phyloP scores from a whole-genome alignment of 2,797 vertebrate species.

The Nasua narica region DNA sequence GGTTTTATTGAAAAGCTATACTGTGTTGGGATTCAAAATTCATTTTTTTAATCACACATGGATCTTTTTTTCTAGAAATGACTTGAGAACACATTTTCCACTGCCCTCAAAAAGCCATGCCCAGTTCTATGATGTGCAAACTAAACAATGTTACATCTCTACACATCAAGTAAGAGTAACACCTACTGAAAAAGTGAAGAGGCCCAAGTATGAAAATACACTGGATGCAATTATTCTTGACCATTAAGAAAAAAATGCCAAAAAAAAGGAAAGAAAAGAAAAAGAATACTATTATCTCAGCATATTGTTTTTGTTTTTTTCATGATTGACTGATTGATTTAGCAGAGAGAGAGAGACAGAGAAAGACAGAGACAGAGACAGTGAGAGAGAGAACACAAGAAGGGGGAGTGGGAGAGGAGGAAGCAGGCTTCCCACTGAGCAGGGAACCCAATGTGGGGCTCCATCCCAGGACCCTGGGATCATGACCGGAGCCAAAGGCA shows the following conservation, averaged over 20 bases:
- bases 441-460: no score
- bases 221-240: neutral
- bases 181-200: neutral
- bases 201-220: neutral
- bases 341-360: no score
- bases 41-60: neutral
- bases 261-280: neutral
- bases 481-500: no score
- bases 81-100: neutral
- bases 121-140: neutral
- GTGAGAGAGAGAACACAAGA: no score
- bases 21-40: neutral
- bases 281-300: neutral
- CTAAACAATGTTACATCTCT: neutral
- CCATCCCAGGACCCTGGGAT: no score
- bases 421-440: no score
- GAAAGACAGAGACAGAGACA: no score
- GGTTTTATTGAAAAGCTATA: neutral
- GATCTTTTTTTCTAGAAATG: neutral
- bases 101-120: no score
- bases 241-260: neutral
- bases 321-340: no score
- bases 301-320: neutral
- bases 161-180: neutral
- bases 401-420: no score